Base-by-base conservation (phyloP, 1,140 invertebrate genomes). In the Drosophila melanica region DNA sequence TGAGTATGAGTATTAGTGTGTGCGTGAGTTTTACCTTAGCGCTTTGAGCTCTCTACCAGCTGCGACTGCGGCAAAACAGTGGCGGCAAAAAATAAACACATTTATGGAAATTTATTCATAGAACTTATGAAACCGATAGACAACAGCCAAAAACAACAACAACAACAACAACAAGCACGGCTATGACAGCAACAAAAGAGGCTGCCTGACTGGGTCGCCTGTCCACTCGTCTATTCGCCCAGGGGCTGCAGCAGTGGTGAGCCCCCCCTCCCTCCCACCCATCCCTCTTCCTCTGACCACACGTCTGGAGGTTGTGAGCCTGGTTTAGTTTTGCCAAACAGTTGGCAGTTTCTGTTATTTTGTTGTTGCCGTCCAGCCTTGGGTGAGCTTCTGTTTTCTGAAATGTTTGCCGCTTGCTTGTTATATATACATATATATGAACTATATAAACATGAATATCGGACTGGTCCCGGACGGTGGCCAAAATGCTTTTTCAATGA, bases 101-200 rank as follows among this genome's bases (percentile, higher is more conserved):
- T 85, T 86, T 90, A 90, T 90, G 89, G 89, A 90, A 90, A 90
- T 90, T 90, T 90, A 90, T 90, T 90, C 89, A 90, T 90, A 90
- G 82, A 90, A 90, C 82, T 86, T 86, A 86, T 86, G 84, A 86
- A 87, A 86, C 81, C 81, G 81, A 86, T 86, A 86, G 81, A 86
- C 82, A 86, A 87, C 81, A 64, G 30, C 65, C 86, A 82, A 86
- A 78, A 86, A 81, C 81, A 64, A 35, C 68, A 81, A 16, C 75
- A 81, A 42, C 74, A 84, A 57, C 55, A 77, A 41, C 35, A 51
- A 20, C 33, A 35, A 57, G 41, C 20, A 60, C 48, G 18, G 9
- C 54, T 47, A 30, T 47, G 27, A 68, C 64, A 68, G 58, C 60
- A 54, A 65, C 74, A 86, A 86, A 86, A 81, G 75, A 68, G 82